Evolutionary conservation across 2,888 invertebrate species (phyloP).

Genomic region (Melipona bicolor): DNA sequence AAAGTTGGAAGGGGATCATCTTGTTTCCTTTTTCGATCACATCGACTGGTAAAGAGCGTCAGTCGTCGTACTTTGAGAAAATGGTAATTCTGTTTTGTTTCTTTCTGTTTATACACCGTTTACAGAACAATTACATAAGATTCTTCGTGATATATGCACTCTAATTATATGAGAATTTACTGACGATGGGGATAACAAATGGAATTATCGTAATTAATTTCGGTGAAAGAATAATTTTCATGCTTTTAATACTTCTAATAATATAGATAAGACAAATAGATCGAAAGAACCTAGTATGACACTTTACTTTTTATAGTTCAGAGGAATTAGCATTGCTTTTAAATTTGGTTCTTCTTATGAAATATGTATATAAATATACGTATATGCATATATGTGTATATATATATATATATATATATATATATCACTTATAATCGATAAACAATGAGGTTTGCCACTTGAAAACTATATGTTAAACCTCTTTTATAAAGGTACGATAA

Average conservation of each 20-base stretch:
- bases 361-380: slow-evolving; percentile 53
- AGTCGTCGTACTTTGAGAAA: not conserved
- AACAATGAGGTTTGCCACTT: slow-evolving; percentile 41
- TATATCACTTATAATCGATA: slow-evolving; percentile 51
- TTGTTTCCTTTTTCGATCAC: too few species aligned
- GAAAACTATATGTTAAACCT: slow-evolving; percentile 43
- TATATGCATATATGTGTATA: slow-evolving; percentile 14
- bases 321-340: slow-evolving; percentile 73
- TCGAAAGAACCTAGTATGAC: slow-evolving; percentile 47
- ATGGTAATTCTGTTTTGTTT: not conserved
- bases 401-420: slow-evolving; percentile 43
- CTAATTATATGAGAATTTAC: not conserved
- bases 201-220: slow-evolving; percentile 9
- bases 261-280: slow-evolving; percentile 10
- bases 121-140: not conserved
- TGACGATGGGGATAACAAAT: not conserved
- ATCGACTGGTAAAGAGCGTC: too few species aligned
- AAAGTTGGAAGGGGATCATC: too few species aligned
- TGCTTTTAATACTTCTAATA: not conserved
- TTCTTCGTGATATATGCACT: not conserved
- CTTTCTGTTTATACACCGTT: not conserved
- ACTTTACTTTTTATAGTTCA: slow-evolving; percentile 54
- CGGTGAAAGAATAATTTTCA: not conserved
- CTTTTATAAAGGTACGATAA: slow-evolving; percentile 19
- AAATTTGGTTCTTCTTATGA: slow-evolving; percentile 54